These are phyloP conservation scores for Gobius niger DNA, from an alignment of 2,113 vertebrate genomes.

Conservation along the genomic window DNA sequence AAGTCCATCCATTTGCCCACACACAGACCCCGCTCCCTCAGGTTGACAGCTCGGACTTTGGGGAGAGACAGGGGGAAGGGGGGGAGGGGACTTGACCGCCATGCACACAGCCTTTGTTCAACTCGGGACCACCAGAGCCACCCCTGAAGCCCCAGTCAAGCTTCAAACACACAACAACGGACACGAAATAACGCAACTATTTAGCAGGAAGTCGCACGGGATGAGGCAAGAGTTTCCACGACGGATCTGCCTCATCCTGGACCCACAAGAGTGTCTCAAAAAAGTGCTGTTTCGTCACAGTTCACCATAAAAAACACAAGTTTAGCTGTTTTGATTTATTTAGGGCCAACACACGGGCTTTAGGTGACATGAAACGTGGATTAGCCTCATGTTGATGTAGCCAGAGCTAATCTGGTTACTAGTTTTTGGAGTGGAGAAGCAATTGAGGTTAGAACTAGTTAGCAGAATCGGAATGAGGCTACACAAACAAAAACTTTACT, in stretches of 20 bases:
- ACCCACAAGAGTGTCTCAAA: not conserved
- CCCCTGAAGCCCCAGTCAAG: not conserved
- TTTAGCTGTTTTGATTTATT: not conserved
- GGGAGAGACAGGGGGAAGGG: conserved; percentile 5
- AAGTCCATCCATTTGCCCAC: not conserved
- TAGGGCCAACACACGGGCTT: too few species aligned
- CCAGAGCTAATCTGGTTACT: not conserved
- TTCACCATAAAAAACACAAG: not conserved
- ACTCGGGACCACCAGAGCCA: too few species aligned
- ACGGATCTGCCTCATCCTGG: not conserved
- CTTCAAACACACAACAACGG: not conserved
- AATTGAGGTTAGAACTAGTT: not conserved
- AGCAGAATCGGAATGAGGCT: not conserved
- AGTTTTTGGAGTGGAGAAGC: not conserved
- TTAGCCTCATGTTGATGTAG: not conserved
- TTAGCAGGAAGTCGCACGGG: not conserved
- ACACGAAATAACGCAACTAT: not conserved
- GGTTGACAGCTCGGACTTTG: conserved; percentile 3
- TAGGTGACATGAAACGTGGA: not conserved
- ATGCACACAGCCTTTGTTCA: conserved; percentile 32
- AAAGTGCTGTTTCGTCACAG: not conserved
- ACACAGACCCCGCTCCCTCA: not conserved
- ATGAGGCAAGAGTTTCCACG: not conserved
- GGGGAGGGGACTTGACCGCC: conserved; percentile 26
- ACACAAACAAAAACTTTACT: not conserved